Base-by-base conservation (phyloP, 1,140 invertebrate genomes). In the Archivesica marissinica region DNA sequence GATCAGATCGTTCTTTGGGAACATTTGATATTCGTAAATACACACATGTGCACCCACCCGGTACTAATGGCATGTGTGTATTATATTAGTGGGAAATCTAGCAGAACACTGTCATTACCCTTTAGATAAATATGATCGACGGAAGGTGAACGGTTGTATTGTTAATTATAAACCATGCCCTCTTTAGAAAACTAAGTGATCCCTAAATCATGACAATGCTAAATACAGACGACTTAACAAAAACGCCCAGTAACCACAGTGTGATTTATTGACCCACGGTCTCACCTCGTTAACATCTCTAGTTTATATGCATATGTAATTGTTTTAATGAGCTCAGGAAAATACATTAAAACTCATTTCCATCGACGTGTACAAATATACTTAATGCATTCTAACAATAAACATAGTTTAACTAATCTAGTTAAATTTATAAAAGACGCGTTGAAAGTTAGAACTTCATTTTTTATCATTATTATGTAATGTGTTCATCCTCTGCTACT, bases 1-100 rank as follows among this genome's bases (percentile, higher is more conserved):
- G 38, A 72, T 41, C 68, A 9, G 11, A n/a, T 15, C 23, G 25
- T 72, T 47, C 68, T 7, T n/a, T 20, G 15, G 15, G 39, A 72
- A 35, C 41, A 72, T 50, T 25, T 25, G 28, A 72, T 72, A 72
- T 41, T 41, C 47, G 7, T 20, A 11, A 4, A 47, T 41, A 50
- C 7, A 72, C 41, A 15, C n/a, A 50, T 15, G n/a, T 2, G 38
- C 7, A 25, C 0, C 68, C 68, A 47, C 20, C 68, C 39, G 68
- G 13, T 41, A 72, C 68, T 72, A 72, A 72, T 72, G 41, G 35
- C 39, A 25, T 44, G 17, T 72, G 38, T 72, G 3, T n/a, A 11
- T 47, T 72, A 44, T 72, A 64, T 64, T 64, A 1, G 30, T 15
- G 23, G n/a, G 30, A 64, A 64, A 64, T 64, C 30, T 64, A 64